Evolutionary conservation across 2,888 invertebrate genomes (phyloP).

Genomic region (Nomada hirtipes): DNA sequence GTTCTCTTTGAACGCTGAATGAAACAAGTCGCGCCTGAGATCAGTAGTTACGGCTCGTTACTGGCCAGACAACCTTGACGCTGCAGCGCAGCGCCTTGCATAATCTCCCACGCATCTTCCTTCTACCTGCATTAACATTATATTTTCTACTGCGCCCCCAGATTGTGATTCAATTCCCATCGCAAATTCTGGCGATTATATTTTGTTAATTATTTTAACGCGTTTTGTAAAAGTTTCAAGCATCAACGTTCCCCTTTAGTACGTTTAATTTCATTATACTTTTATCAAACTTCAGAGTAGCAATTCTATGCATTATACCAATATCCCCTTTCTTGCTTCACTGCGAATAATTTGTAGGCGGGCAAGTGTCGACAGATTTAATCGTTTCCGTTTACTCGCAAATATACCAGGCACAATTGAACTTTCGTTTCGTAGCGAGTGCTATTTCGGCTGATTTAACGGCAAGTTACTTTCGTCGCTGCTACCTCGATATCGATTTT

Average conservation of each 20-base stretch:
- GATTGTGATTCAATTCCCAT: no score
- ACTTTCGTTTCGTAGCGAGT: slow-evolving; percentile 65
- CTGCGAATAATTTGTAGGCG: neutral
- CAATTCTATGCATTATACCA: no score
- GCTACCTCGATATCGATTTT: slow-evolving; percentile 66
- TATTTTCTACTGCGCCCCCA: neutral
- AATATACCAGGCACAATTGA: slow-evolving; percentile 56
- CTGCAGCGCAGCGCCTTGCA: neutral
- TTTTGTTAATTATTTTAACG: neutral
- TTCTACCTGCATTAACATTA: neutral
- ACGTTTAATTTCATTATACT: neutral
- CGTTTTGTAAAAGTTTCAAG: neutral
- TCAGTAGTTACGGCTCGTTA: slow-evolving; percentile 35
- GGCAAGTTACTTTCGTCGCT: slow-evolving; percentile 67
- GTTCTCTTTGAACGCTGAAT: neutral
- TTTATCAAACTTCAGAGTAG: neutral
- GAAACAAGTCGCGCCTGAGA: neutral
- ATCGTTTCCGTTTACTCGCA: slow-evolving; percentile 38
- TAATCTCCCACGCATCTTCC: neutral
- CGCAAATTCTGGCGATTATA: neutral
- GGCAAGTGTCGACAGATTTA: slow-evolving; percentile 37
- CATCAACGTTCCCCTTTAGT: neutral
- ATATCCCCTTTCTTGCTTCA: no score
- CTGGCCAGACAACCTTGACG: slow-evolving; percentile 6
- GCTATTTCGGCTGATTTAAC: slow-evolving; percentile 73